Evolutionary conservation across 2,888 invertebrate genomes (phyloP), one percentile per base, ranked within the genome.

Genomic region (Mimas tiliae): DNA sequence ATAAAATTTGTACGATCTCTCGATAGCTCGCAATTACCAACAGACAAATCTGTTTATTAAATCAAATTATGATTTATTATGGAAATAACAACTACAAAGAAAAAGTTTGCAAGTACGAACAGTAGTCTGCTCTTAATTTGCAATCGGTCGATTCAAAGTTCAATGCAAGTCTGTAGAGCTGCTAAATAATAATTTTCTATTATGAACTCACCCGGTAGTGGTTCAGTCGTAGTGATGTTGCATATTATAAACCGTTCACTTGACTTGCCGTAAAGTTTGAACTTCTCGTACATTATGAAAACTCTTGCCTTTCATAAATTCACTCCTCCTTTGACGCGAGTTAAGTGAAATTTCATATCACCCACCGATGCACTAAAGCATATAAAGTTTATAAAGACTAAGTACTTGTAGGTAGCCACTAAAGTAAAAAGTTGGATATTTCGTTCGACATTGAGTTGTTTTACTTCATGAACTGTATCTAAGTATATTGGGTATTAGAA

Each of bases 301-400:
- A 68, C 75, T 80, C 73, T 58, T 66, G 67, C 74, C 69, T 72
- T 73, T 76, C 75, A 78, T 78, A 77, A 77, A 79, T 79, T 79
- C 71, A 70, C 69, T 71, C 66, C 65, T 72, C 67, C 70, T 71
- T 70, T 70, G 71, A 69, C 69, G 68, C 68, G 69, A 76, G 71
- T 74, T 75, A 77, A 80, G 80, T 81, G 75, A 80, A 81, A 80
- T 80, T 80, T 77, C 58, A 73, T 73, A 77, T 76, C 75, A 78
- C 68, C 72, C 68, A 65, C 69, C 74, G 77, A 72, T 78, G 80
- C 77, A 77, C 73, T 72, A 71, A 75, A 75, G 71, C 70, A 71
- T 76, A 69, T 68, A 75, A 68, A 70, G 68, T 72, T 66, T 58
- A 53, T 38, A 64, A 63, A 50, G 62, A 63, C 62, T 48, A 47